These are phyloP conservation scores for Anthopleura sola DNA, from an alignment of 64 coral and sea anemone species.

Conservation along the genomic window DNA sequence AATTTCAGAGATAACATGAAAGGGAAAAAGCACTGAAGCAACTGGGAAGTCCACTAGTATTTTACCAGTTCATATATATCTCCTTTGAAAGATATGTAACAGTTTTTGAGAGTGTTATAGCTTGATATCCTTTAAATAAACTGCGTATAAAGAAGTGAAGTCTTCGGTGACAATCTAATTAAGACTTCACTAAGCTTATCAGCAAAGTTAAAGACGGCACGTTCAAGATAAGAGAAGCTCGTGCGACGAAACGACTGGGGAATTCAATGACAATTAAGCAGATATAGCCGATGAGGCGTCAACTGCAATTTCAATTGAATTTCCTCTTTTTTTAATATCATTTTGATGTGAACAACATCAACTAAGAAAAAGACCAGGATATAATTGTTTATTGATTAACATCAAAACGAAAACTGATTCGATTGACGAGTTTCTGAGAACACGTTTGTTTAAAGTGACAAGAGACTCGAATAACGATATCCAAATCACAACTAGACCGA, in stretches of 20 bases:
- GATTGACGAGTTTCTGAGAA: background rate
- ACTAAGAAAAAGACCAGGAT: background rate
- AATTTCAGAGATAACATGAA: no score
- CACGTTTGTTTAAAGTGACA: conserved; percentile 7
- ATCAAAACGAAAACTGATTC: background rate
- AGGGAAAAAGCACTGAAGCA: no score
- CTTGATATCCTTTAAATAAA: background rate
- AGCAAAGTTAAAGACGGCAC: background rate
- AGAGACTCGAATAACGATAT: background rate
- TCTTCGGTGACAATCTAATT: conserved; percentile 12
- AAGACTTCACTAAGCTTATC: conserved; percentile 2
- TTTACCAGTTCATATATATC: no score
- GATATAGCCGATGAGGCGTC: conserved; percentile 6
- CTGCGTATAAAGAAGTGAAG: background rate
- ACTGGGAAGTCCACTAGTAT: no score
- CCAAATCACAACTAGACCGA: background rate
- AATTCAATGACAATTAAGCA: background rate
- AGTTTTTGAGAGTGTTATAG: background rate
- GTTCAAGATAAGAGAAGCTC: background rate
- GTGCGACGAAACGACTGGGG: background rate
- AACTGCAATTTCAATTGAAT: background rate
- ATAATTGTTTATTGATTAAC: background rate
- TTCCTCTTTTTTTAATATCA: conserved; percentile 1
- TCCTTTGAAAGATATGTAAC: background rate
- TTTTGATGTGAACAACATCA: background rate